Evolutionary conservation across 2,888 invertebrate genomes (phyloP).

Genomic region (Rhamphomyia laevipes): DNA sequence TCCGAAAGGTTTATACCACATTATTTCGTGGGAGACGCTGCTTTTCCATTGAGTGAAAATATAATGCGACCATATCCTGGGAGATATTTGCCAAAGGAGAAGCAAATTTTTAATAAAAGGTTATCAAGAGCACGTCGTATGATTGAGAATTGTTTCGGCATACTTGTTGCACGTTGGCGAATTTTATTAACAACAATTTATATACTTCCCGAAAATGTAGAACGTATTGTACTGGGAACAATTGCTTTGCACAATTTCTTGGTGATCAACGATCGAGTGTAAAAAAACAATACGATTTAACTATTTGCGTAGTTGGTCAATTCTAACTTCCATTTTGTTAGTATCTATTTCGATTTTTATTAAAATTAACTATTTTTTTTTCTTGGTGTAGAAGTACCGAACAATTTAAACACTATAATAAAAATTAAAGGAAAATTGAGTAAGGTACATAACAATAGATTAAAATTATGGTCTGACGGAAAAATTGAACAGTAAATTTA

Average conservation of each 20-base stretch:
- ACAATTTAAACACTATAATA: too few species aligned
- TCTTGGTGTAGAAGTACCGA: too few species aligned
- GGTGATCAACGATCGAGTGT: slow-evolving; percentile 3
- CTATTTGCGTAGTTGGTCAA: too few species aligned
- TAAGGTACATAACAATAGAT: too few species aligned
- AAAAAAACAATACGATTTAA: too few species aligned
- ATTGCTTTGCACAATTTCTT: slow-evolving; percentile 11
- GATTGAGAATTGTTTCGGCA: slow-evolving; percentile 8
- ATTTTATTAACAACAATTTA: slow-evolving; percentile 8
- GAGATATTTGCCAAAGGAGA: background rate
- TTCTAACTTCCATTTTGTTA: too few species aligned
- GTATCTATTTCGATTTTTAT: too few species aligned
- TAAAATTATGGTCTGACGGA: too few species aligned
- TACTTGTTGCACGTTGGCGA: slow-evolving; percentile 8
- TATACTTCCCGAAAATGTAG: slow-evolving; percentile 8
- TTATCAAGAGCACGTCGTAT: slow-evolving; percentile 4
- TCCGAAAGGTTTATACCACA: slow-evolving; percentile 2
- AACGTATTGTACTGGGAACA: slow-evolving; percentile 9
- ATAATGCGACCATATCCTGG: slow-evolving; percentile 10
- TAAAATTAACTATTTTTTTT: too few species aligned
- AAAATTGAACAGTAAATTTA: too few species aligned
- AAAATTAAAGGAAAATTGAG: too few species aligned
- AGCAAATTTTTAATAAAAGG: slow-evolving; percentile 6
- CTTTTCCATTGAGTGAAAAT: slow-evolving; percentile 7
- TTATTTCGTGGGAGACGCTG: slow-evolving; percentile 9